Evolutionary conservation across 2,113 vertebrate species (phyloP), one percentile per base, ranked within the genome.

Genomic region (Saccopteryx leptura): DNA sequence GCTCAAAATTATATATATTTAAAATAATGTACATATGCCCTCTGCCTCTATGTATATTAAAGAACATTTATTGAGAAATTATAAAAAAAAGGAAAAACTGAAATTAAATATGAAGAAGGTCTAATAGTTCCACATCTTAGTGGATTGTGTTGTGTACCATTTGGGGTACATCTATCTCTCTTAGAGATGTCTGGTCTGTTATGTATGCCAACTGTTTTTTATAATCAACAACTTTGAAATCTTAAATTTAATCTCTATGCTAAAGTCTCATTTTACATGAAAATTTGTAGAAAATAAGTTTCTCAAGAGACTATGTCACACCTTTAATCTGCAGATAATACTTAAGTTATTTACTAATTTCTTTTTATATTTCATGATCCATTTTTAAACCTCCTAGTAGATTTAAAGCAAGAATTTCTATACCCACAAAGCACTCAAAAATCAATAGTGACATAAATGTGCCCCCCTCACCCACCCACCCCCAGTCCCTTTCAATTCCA

Each of bases 261-360:
- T 83, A 33, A 93, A 84, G 26, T 88, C 33, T 95, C 72, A 71
- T 94, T 95, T 95, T 56, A 81, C 46, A 58, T 86, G 26, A 58
- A 93, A 91, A 58, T 23, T 39, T 82, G 26, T 88, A 33, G 24
- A 33, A 94, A 89, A 93, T 69, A 52, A 66, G 23, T 93, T 90
- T 76, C 28, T 84, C 60, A 63, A 89, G 84, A 92, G 31, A 63
- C 24, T 79, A 15, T 75, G n/a, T 83, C 24, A 68, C 3, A 88
- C 8, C 12, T 91, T 78, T 91, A 9, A 17, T 84, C 72, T 74
- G 5, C 9, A 90, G 31, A 69, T 75, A 74, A 58, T 21, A 28
- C 80, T 96, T 95, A 91, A 4, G 14, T 72, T 86, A 50, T 86
- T 81, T 85, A 14, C 24, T 18, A 13, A 74, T 24, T 92, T 89